Base-by-base conservation (phyloP, 2,113 vertebrate genomes). In the Nematolebias whitei region DNA sequence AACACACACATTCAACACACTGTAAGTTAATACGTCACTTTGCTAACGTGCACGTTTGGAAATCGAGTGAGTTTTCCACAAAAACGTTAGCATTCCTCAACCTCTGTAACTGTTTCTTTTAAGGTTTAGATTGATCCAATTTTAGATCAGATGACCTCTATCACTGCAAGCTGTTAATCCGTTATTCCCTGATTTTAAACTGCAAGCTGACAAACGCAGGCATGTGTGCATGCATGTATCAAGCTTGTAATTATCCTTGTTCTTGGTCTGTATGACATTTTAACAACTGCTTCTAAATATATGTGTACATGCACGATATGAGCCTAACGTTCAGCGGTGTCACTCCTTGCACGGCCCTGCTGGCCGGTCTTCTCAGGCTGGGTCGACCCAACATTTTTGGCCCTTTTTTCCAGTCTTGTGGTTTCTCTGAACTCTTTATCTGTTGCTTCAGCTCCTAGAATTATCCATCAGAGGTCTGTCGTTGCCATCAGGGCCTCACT, bases 211-310 rank as follows among this genome's bases (percentile, higher is more conserved):
- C 53, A 22, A 24, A 47, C 50, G 52, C 20, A 38, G 56, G 57
- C n/a, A 32, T 16, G 52, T 79, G 75, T 40, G 39, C 59, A 63
- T 72, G 15, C 26, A 53, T 54, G 16, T 67, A 59, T 62, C 60
- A 76, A 63, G 62, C 86, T 71, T 91, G 88, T 91, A 92, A 91
- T 92, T 89, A 91, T 66, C 63, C 71, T 80, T 67, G 68, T 80
- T 40, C 66, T 77, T 69, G 62, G 62, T 74, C 72, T 83, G 68
- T 81, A 91, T 88, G 73, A 85, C 77, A 82, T 88, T 91, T 90
- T 91, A 90, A 91, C 83, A 73, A 83, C 85, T 63, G 74, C 76
- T 80, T 87, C 79, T 88, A 88, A 78, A 87, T 88, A 82, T 88
- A 84, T 86, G 83, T 81, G 20, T 61, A 61, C 14, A 15, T 15